Conservation (phyloP, 1,140 invertebrate genomes). For the Samia ricini region DNA sequence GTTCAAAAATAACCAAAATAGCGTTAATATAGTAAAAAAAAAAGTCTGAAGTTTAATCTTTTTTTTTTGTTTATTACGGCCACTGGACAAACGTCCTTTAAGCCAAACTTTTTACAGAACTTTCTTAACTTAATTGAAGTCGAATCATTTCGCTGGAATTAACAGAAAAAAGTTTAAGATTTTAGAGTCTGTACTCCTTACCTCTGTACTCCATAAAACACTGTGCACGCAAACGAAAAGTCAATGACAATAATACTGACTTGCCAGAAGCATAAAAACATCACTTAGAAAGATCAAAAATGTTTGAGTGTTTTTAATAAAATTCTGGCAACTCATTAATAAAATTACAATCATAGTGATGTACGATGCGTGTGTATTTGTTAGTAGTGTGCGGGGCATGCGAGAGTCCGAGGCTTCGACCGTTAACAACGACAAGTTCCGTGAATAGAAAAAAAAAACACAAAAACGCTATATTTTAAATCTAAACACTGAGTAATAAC, state of each 20-base stretch:
- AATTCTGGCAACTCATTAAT: not conserved
- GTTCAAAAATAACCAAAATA: too few relatives aligned
- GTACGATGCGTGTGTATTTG: not conserved
- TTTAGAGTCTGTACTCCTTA: too few relatives aligned
- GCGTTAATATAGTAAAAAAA: too few relatives aligned
- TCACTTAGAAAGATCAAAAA: not conserved
- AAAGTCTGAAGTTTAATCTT: too few relatives aligned
- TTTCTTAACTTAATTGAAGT: too few relatives aligned
- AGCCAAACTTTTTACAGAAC: too few relatives aligned
- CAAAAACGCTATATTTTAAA: not conserved
- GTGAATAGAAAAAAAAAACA: not conserved
- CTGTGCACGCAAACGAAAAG: not conserved
- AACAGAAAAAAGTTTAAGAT: too few relatives aligned
- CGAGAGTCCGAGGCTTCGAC: not conserved
- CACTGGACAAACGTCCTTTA: too few relatives aligned
- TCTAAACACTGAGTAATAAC: not conserved
- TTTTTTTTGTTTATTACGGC: too few relatives aligned
- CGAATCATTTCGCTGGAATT: too few relatives aligned
- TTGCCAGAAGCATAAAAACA: constrained; percentile 1
- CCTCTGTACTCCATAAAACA: too few relatives aligned
- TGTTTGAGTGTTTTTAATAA: not conserved
- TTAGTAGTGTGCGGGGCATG: constrained; percentile 2
- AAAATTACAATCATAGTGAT: not conserved
- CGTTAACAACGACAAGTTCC: not conserved
- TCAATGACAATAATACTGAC: not conserved